These are phyloP conservation scores for Branchellion lobata DNA, from an alignment of 2,888 invertebrate species.

Conservation along the genomic window DNA sequence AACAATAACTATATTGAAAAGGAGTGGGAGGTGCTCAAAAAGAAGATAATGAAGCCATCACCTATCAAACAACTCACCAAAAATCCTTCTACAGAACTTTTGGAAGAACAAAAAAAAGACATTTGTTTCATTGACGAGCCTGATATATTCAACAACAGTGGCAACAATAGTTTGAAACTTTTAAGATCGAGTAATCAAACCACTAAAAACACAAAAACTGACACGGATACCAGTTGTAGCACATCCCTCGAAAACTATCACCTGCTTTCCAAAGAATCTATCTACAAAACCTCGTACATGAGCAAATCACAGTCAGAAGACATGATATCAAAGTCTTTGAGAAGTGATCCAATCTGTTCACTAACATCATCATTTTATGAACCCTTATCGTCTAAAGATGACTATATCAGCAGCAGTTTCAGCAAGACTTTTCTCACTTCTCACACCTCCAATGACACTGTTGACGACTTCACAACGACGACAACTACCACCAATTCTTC, in stretches of 20 bases:
- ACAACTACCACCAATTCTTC: background rate
- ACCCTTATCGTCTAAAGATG: background rate
- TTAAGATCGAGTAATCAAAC: background rate
- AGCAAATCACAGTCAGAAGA: too few species aligned
- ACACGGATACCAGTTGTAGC: too few species aligned
- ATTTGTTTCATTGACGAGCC: slow-evolving; percentile 39
- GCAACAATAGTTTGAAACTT: background rate
- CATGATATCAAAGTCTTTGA: background rate
- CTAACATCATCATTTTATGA: slow-evolving; percentile 1
- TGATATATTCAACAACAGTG: background rate
- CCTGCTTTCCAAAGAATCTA: too few species aligned
- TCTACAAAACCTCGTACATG: too few species aligned
- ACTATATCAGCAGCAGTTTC: background rate
- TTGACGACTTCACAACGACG: background rate
- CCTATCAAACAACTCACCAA: background rate
- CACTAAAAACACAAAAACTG: too few species aligned
- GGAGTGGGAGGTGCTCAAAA: slow-evolving; percentile 40
- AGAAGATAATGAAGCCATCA: background rate
- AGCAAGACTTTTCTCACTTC: slow-evolving; percentile 3
- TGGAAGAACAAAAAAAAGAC: slow-evolving; percentile 18
- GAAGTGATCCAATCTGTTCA: background rate
- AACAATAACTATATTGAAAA: slow-evolving; percentile 24
- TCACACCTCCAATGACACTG: background rate
- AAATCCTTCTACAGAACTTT: background rate
- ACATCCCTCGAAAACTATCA: too few species aligned